Percentiles rank a stretch among this genome's conserved stretches.
phyloP scores from a whole-genome alignment of 2,888 invertebrate genomes.

The Orchesellides sinensis region DNA sequence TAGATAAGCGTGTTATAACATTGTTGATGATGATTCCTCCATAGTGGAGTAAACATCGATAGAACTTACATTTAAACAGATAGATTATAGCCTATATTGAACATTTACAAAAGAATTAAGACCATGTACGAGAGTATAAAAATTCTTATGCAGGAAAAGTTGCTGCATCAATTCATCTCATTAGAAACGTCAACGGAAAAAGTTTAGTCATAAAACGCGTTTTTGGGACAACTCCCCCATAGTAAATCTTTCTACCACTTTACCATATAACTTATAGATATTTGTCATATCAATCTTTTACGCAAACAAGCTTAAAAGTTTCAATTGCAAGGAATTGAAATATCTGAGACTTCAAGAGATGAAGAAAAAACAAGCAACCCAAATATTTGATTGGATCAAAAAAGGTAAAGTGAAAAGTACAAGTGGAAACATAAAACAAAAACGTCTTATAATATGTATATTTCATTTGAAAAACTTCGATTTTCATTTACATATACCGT shows the following conservation, averaged over 20 bases:
- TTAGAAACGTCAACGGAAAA: constrained; percentile 25
- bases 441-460: too few species aligned
- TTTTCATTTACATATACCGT: too few species aligned
- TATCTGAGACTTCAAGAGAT: constrained; percentile 13
- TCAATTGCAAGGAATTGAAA: constrained; percentile 3
- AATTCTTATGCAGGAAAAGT: constrained; percentile 38
- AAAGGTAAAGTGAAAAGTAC: constrained; percentile 4
- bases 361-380: constrained; percentile 20
- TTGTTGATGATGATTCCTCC: constrained; percentile 4
- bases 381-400: constrained; percentile 47
- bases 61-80: too few species aligned
- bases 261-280: neutral
- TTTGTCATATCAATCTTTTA: constrained; percentile 5
- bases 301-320: constrained; percentile 34
- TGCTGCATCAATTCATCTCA: constrained; percentile 37
- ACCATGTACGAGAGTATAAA: neutral
- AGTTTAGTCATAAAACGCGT: constrained; percentile 24
- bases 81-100: too few species aligned
- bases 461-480: too few species aligned
- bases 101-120: neutral
- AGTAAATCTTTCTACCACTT: constrained; percentile 10
- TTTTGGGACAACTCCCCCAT: constrained; percentile 17
- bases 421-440: constrained; percentile 31
- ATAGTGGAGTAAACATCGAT: too few species aligned
- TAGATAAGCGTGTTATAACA: neutral